Conservation (phyloP, 2,113 vertebrate genomes). For the Gnathonemus longibarbis region DNA sequence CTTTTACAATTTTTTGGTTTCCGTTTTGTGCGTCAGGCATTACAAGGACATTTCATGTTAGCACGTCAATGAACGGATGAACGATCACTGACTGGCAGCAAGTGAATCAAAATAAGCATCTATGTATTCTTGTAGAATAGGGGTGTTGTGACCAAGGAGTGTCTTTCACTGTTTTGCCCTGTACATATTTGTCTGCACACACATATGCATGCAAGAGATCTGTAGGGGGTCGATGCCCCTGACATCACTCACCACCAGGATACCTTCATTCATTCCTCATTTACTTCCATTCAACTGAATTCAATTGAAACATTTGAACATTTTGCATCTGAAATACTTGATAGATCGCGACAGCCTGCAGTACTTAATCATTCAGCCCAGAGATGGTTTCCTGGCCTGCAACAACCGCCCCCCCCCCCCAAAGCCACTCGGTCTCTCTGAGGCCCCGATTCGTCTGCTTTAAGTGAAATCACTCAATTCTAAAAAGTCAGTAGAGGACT, state of each 20-base stretch:
- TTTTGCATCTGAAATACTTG: not conserved
- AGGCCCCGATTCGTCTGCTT: conserved; percentile 91
- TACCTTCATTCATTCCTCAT: not conserved
- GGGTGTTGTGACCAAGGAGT: not conserved
- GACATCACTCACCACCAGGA: not conserved
- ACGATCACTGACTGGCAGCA: not conserved
- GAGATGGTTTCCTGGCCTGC: conserved; percentile 42
- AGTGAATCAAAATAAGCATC: not conserved
- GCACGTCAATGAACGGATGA: not conserved
- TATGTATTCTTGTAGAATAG: not conserved
- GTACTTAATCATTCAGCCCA: conserved; percentile 2
- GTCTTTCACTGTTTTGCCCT: not conserved
- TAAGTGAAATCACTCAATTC: conserved; percentile 99
- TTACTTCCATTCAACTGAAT: not conserved
- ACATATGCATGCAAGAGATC: not conserved
- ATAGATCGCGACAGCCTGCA: not conserved
- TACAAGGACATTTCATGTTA: not conserved
- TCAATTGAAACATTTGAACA: conserved; percentile 5
- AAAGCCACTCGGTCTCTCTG: conserved; percentile 23
- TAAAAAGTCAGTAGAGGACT: conserved; percentile 91
- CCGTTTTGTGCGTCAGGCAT: no score
- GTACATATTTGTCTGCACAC: not conserved
- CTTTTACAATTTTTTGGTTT: not conserved
- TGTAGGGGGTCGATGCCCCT: not conserved
- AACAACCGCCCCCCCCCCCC: conserved; percentile 38